These are phyloP conservation scores for Galeruca laticollis DNA, from an alignment of 2,888 invertebrate species.

Conservation along the genomic window DNA sequence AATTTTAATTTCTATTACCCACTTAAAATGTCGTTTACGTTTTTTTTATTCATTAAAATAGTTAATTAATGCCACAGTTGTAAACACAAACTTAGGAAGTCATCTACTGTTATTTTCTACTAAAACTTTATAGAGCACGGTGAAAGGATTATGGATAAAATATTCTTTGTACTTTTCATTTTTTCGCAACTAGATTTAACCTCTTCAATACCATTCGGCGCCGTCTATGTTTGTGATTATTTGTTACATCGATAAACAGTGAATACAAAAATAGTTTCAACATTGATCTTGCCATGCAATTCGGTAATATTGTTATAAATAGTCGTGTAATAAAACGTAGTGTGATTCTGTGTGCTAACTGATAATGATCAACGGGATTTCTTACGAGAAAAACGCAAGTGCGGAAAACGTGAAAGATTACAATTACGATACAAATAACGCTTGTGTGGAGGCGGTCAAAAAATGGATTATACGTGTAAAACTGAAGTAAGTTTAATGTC, in stretches of 20 bases:
- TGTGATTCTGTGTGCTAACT: slow-evolving; percentile 1
- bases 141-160: too few relatives aligned
- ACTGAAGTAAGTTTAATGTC: slow-evolving; percentile 34
- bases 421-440: slow-evolving; percentile 11
- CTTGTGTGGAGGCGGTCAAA: slow-evolving; percentile 22
- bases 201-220: not conserved
- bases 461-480: slow-evolving; percentile 36
- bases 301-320: not conserved
- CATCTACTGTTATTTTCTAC: slow-evolving; percentile 15
- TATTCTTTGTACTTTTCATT: too few relatives aligned
- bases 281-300: not conserved
- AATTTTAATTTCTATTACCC: slow-evolving; percentile 6
- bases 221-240: not conserved
- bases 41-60: not conserved
- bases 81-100: slow-evolving; percentile 20
- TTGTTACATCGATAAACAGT: slow-evolving; percentile 42
- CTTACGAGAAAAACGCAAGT: slow-evolving; percentile 1
- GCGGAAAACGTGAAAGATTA: not conserved
- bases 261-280: not conserved
- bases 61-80: not conserved
- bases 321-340: not conserved
- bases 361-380: not conserved
- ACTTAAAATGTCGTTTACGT: not conserved
- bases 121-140: too few relatives aligned
- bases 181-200: not conserved